A percentile compares a stretch with the other conserved stretches of the same genome.
These are phyloP conservation scores for Tetragonula clypearis DNA, from an alignment of 1,140 invertebrate species.

Conservation along the genomic window DNA sequence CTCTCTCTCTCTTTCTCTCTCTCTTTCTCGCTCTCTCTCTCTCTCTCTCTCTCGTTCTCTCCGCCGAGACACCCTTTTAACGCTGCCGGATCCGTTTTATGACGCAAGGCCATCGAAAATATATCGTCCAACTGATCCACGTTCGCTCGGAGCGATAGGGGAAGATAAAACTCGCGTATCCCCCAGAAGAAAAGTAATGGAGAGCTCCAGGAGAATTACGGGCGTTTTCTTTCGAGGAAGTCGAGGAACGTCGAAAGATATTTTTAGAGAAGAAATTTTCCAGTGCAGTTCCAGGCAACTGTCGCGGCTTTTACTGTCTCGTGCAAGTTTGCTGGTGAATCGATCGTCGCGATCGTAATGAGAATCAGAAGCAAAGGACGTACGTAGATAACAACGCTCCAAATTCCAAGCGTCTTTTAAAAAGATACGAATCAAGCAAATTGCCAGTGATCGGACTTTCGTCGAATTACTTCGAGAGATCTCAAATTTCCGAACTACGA, in stretches of 20 bases:
- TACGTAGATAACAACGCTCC: too few relatives aligned
- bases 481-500: not conserved
- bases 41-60: not conserved
- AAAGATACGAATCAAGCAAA: too few relatives aligned
- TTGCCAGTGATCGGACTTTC: too few relatives aligned
- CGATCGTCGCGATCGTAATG: not conserved
- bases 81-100: conserved; percentile 36
- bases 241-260: not conserved
- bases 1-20: too few relatives aligned
- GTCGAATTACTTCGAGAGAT: too few relatives aligned
- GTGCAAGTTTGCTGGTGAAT: not conserved
- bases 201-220: not conserved
- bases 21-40: not conserved
- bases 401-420: too few relatives aligned
- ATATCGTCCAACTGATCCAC: not conserved
- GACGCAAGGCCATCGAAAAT: conserved; percentile 35
- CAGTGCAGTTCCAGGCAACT: too few relatives aligned
- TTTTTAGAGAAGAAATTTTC: not conserved
- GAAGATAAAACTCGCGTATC: conserved; percentile 30
- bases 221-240: not conserved
- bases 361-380: not conserved
- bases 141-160: conserved; percentile 32
- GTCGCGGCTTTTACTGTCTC: too few relatives aligned
- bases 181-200: not conserved
- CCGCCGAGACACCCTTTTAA: conserved; percentile 46